Conservation (phyloP, 2,888 invertebrate genomes). For the Trilocha varians region DNA sequence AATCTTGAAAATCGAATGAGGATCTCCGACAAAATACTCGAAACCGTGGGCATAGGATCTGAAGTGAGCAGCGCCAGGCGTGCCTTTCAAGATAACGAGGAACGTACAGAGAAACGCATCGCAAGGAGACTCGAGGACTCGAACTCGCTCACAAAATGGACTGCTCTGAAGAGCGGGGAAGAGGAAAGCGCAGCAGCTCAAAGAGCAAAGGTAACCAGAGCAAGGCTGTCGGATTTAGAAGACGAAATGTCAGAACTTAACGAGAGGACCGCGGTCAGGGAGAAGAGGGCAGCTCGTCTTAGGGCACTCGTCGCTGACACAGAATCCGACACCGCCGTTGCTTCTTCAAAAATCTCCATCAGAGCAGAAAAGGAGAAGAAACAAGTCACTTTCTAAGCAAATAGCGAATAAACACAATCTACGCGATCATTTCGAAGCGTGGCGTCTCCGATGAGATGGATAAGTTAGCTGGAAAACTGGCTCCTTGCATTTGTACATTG, state of each 20-base stretch:
- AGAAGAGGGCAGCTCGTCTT: conserved; percentile 80
- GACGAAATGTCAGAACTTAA: conserved; percentile 82
- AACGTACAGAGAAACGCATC: conserved; percentile 62
- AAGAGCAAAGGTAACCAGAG: conserved; percentile 77
- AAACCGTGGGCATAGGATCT: conserved; percentile 75
- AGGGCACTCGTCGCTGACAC: conserved; percentile 78
- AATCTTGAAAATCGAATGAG: conserved; percentile 73
- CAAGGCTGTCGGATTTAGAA: conserved; percentile 80
- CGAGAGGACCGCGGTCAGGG: conserved; percentile 79
- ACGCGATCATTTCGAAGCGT: conserved; percentile 26
- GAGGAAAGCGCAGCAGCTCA: conserved; percentile 74
- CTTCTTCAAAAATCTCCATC: conserved; percentile 50
- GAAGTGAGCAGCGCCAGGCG: conserved; percentile 64
- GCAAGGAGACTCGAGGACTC: conserved; percentile 57
- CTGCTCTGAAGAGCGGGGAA: conserved; percentile 65
- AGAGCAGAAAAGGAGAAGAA: conserved; percentile 63
- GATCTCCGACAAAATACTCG: conserved; percentile 77
- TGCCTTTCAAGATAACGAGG: conserved; percentile 61
- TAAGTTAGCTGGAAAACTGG: conserved; percentile 45
- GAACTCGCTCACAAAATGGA: conserved; percentile 75
- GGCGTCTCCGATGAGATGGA: conserved; percentile 35
- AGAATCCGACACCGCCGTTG: conserved; percentile 52
- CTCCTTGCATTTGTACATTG: conserved; percentile 53
- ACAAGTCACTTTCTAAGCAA: conserved; percentile 60
- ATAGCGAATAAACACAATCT: conserved; percentile 23